These are phyloP conservation scores for Atethmia centrago DNA, from an alignment of 2,888 invertebrate species.

Conservation along the genomic window DNA sequence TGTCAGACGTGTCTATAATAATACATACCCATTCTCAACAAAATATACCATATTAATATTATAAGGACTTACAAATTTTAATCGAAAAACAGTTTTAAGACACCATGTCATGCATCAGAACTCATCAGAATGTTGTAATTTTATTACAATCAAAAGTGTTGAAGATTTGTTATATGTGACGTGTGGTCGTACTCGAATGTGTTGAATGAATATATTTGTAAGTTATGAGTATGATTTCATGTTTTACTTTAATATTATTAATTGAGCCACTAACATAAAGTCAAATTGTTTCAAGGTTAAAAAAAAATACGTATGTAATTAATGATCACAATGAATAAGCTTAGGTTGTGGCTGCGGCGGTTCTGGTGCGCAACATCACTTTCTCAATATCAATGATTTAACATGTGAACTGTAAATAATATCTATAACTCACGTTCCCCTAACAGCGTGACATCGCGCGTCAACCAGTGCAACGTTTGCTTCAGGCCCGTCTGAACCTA, in stretches of 20 bases:
- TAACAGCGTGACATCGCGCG: too few species aligned
- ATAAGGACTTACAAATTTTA: conserved; percentile 4
- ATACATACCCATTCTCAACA: not conserved
- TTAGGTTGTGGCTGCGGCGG: not conserved
- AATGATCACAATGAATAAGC: not conserved
- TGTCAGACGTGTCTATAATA: not conserved
- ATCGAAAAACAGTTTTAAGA: not conserved
- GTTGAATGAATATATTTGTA: not conserved
- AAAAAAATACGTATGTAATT: not conserved
- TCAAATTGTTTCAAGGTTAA: conserved; percentile 1
- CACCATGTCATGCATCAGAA: not conserved
- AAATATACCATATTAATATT: not conserved
- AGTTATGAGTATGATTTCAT: conserved; percentile 8
- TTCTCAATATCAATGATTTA: not conserved
- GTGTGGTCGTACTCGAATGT: too few species aligned
- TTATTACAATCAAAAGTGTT: not conserved
- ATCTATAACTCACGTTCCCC: not conserved
- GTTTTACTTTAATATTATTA: not conserved
- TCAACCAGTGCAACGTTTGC: not conserved
- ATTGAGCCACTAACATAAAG: not conserved
- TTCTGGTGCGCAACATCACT: not conserved
- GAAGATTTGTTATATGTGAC: too few species aligned
- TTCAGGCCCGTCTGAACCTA: conserved; percentile 1
- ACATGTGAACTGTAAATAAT: not conserved
- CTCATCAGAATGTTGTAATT: conserved; percentile 4